These are phyloP conservation scores for Carterocephalus palaemon DNA, from an alignment of 2,888 invertebrate species.

Conservation along the genomic window DNA sequence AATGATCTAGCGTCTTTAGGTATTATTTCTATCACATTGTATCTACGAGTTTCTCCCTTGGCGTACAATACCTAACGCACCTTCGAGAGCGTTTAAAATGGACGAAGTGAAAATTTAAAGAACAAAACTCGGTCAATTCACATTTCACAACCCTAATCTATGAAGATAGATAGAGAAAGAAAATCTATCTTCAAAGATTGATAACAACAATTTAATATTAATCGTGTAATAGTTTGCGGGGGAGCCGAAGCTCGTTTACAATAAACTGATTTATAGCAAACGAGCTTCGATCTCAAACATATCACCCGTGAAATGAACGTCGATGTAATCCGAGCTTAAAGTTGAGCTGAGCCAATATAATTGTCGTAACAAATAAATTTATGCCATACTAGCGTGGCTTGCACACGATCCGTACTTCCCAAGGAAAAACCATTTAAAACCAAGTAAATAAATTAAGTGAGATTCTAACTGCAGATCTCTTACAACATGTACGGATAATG, in stretches of 20 bases:
- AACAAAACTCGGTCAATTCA: constrained; percentile 46
- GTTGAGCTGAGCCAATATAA: constrained; percentile 10
- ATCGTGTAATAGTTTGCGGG: too few relatives aligned
- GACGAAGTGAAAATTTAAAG: constrained; percentile 30
- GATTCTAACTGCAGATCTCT: background rate
- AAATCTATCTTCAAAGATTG: too few relatives aligned
- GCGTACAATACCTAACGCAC: constrained; percentile 35
- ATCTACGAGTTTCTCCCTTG: constrained; percentile 42
- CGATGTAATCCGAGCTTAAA: constrained; percentile 22
- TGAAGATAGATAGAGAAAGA: too few relatives aligned
- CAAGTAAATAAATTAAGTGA: background rate
- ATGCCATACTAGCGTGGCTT: constrained; percentile 6
- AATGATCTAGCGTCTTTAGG: constrained; percentile 78
- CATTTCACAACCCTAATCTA: too few relatives aligned
- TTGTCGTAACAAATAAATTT: constrained; percentile 16
- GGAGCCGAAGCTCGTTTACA: too few relatives aligned
- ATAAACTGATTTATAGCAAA: constrained; percentile 18
- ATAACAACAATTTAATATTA: too few relatives aligned
- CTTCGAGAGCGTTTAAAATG: constrained; percentile 33
- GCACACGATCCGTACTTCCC: constrained; percentile 4
- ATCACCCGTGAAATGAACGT: constrained; percentile 6
- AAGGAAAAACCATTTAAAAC: too few relatives aligned
- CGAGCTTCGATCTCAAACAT: constrained; percentile 12
- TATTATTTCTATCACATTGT: constrained; percentile 77
- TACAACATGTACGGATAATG: background rate